These are phyloP conservation scores for Virgularia gustaviana DNA, from an alignment of 92 coral and sea anemone genomes.

Conservation along the genomic window DNA sequence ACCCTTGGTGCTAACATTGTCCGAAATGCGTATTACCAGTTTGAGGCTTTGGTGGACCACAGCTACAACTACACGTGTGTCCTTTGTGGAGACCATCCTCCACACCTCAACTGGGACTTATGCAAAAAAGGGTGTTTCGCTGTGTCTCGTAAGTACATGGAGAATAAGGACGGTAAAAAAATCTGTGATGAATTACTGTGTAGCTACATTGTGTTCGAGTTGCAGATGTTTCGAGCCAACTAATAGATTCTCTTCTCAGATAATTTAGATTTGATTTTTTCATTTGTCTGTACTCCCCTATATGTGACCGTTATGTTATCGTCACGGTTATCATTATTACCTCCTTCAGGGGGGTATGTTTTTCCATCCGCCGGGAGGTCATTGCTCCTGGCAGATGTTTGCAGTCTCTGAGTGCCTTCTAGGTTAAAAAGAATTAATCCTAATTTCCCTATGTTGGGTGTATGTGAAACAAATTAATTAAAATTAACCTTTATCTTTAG, in stretches of 20 bases:
- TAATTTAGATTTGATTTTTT: too few relatives aligned
- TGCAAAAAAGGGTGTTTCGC: conserved; percentile 55
- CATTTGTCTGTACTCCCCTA: too few relatives aligned
- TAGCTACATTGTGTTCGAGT: not conserved
- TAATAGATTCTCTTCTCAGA: too few relatives aligned
- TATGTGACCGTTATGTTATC: too few relatives aligned
- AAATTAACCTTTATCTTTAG: not conserved
- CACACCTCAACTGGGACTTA: conserved; percentile 47
- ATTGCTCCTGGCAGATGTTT: too few relatives aligned
- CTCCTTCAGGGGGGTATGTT: too few relatives aligned
- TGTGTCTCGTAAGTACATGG: conserved; percentile 34
- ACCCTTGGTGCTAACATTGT: conserved; percentile 6
- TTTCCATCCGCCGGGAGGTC: too few relatives aligned
- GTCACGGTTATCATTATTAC: too few relatives aligned
- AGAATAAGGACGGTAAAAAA: too few relatives aligned
- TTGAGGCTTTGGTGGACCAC: conserved; percentile 52
- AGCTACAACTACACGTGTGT: conserved; percentile 37
- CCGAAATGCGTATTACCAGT: conserved; percentile 54
- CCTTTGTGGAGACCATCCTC: conserved; percentile 51
- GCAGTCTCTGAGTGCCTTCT: too few relatives aligned
- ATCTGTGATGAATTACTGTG: not conserved
- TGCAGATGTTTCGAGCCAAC: too few relatives aligned
- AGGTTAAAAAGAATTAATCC: too few relatives aligned
- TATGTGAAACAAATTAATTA: not conserved
- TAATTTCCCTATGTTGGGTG: not conserved